Evolutionary conservation across 2,888 invertebrate species (phyloP).

Genomic region (Agonopterix alstromeriana): DNA sequence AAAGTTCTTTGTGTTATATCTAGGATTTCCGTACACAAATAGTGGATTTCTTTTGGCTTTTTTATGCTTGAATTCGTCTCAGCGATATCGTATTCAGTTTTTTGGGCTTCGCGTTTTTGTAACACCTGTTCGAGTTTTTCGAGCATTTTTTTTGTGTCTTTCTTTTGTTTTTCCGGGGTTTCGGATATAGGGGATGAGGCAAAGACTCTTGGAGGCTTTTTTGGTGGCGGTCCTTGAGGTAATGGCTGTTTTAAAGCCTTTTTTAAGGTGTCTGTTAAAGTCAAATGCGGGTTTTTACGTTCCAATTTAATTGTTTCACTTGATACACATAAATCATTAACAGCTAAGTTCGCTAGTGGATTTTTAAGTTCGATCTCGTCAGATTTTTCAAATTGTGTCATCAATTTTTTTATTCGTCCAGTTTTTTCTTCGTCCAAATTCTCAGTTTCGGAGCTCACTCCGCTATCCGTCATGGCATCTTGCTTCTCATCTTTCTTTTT

Average conservation of each 20-base stretch:
- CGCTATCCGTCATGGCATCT: constrained; percentile 66
- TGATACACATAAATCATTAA: constrained; percentile 52
- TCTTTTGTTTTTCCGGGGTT: constrained; percentile 41
- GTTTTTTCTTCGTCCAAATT: constrained; percentile 60
- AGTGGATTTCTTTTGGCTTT: constrained; percentile 65
- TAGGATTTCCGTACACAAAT: constrained; percentile 66
- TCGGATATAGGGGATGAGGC: constrained; percentile 38
- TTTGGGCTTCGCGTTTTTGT: constrained; percentile 59
- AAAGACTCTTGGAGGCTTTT: constrained; percentile 84
- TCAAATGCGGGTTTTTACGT: constrained; percentile 60
- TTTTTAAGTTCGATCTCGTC: constrained; percentile 21
- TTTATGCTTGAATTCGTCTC: constrained; percentile 34
- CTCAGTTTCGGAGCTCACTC: constrained; percentile 70
- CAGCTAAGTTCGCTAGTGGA: constrained; percentile 37
- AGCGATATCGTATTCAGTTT: constrained; percentile 25
- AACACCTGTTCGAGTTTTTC: constrained; percentile 79
- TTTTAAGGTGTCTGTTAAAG: constrained; percentile 78
- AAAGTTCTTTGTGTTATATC: constrained; percentile 54
- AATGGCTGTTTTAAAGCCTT: constrained; percentile 81
- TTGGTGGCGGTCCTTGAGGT: constrained; percentile 83
- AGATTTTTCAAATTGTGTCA: constrained; percentile 36
- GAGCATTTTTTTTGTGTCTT: constrained; percentile 79
- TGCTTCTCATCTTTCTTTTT: constrained; percentile 48
- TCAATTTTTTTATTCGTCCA: constrained; percentile 40
- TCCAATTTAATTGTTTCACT: constrained; percentile 63